A percentile compares a stretch with the other conserved stretches of the same genome.
Evolutionary conservation across 2,888 invertebrate species (phyloP).

Genomic region (Teleiodes luculella): DNA sequence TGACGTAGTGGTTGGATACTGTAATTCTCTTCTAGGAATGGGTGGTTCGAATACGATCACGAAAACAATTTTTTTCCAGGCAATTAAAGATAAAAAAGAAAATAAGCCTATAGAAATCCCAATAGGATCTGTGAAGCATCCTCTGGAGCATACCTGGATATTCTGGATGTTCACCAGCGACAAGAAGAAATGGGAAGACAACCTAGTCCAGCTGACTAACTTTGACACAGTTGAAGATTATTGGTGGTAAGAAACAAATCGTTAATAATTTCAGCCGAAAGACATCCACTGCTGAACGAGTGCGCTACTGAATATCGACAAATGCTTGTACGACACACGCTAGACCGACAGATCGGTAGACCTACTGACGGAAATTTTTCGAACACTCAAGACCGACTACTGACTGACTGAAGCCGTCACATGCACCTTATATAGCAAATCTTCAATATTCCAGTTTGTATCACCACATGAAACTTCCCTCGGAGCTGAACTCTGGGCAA

Average conservation of each 20-base stretch:
- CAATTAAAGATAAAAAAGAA: background rate
- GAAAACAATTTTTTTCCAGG: background rate
- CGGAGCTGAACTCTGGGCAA: slow-evolving; percentile 84
- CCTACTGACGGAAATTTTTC: no score
- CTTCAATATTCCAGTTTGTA: slow-evolving; percentile 85
- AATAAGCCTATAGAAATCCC: background rate
- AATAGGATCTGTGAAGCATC: slow-evolving; percentile 46
- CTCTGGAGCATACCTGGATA: slow-evolving; percentile 94
- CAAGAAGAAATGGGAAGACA: slow-evolving; percentile 92
- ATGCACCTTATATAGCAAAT: no score
- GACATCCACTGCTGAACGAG: no score
- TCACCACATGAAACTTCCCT: slow-evolving; percentile 91
- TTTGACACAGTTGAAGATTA: slow-evolving; percentile 98
- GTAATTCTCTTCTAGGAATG: no score
- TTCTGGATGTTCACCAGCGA: slow-evolving; percentile 94
- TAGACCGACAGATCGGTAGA: no score
- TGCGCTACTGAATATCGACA: no score
- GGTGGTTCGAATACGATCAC: no score
- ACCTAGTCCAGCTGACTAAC: slow-evolving; percentile 90
- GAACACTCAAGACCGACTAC: no score
- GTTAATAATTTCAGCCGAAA: no score
- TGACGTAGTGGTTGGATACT: no score
- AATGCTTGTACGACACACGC: no score
- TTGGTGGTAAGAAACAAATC: slow-evolving; percentile 86
- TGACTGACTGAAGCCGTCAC: no score